Conservation (phyloP, 2,888 invertebrate species). For the Pristionchus fissidentatus region DNA sequence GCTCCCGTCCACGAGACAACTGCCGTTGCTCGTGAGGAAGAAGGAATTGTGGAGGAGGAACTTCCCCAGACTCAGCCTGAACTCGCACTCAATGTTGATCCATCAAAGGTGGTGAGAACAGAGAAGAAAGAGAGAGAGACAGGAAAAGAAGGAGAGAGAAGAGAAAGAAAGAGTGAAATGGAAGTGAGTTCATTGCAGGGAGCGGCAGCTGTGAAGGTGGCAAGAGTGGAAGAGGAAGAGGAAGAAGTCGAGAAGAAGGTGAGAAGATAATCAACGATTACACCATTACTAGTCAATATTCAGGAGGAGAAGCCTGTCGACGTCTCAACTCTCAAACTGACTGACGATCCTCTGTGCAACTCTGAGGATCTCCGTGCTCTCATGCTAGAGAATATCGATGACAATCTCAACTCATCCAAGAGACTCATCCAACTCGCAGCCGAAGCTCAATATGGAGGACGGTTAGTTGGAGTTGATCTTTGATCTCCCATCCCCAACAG, state of each 20-base stretch:
- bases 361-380: conserved; percentile 71
- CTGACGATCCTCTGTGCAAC: conserved; percentile 74
- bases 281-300: conserved; percentile 50
- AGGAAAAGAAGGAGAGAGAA: not conserved
- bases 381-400: conserved; percentile 71
- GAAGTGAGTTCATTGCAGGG: not conserved
- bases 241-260: conserved; percentile 41
- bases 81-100: conserved; percentile 17
- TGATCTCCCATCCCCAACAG: not conserved
- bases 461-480: conserved; percentile 60
- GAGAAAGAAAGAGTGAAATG: not conserved
- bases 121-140: not conserved
- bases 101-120: conserved; percentile 5
- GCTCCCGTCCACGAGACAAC: conserved; percentile 22
- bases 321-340: conserved; percentile 66
- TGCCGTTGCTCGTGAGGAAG: not conserved
- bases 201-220: conserved; percentile 39
- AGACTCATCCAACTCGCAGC: conserved; percentile 73
- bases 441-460: conserved; percentile 73
- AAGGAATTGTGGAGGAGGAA: not conserved
- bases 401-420: conserved; percentile 73
- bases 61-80: conserved; percentile 16
- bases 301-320: conserved; percentile 62
- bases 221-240: conserved; percentile 29
- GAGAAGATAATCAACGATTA: not conserved